Evolutionary conservation across 2,113 vertebrate genomes (phyloP), one percentile per base, ranked within the genome.

Genomic region (Pomatostomus ruficeps): DNA sequence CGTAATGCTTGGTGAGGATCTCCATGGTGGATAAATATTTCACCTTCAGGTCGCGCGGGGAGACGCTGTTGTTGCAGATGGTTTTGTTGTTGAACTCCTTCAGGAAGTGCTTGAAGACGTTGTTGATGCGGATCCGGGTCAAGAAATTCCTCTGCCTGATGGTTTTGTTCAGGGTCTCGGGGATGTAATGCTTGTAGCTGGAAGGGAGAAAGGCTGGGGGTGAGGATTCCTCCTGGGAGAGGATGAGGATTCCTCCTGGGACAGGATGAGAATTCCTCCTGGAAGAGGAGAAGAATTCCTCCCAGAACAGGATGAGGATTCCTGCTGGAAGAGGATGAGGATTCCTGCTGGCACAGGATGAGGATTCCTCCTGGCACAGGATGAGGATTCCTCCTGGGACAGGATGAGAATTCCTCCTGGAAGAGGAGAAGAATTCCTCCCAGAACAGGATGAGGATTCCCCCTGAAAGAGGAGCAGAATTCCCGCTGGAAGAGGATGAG

Each of bases 11-110:
- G 16, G 99, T 99, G 91, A 99, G 94, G 3, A 99, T 98, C 94
- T 99, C 99, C 97, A 99, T 97, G 2, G 99, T 99, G 59, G 99
- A 98, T 81, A 99, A 96, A 95, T 99, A 99, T 93, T 99, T 99
- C 52, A 99, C 98, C 87, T 99, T 99, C 91, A 99, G 98, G 63
- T 99, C 99, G 8, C 99, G 99, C 0, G 97, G 96, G 3, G 98
- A 98, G 89, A 99, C 99, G 6, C 98, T 99, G 93, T 99, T 98
- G 94, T 99, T 98, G 10, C 97, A 98, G 65, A 99, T 98, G 51
- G 99, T 99, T 96, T 98, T 99, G 70, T 97, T 98, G 97, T 99
- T 99, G 95, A 99, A 99, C 93, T 99, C 99, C 15, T 98, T 99
- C 5, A 99, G 98, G 96, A 99, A 99, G 90, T 99, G 99, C 97